Evolutionary conservation across 2,888 invertebrate genomes (phyloP).

Genomic region (Cephus spinipes): DNA sequence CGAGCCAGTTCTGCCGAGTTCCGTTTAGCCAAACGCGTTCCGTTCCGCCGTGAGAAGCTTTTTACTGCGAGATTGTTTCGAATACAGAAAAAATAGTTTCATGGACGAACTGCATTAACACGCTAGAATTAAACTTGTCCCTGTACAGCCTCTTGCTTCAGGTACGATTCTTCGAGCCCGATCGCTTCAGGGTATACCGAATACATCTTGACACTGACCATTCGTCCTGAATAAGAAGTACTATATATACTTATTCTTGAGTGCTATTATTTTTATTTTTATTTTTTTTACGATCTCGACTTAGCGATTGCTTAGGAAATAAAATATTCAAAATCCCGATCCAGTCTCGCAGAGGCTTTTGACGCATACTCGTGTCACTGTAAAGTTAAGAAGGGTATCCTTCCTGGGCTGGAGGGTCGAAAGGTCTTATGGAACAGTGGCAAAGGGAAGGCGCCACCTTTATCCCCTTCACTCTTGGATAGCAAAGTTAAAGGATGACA

Average conservation of each 20-base stretch:
- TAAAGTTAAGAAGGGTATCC: constrained; percentile 1
- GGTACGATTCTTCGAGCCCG: background rate
- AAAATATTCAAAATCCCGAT: background rate
- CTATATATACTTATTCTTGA: background rate
- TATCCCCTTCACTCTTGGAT: background rate
- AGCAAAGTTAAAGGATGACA: constrained; percentile 3
- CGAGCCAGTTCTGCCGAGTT: background rate
- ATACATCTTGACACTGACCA: background rate
- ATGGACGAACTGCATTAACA: background rate
- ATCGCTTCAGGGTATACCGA: background rate
- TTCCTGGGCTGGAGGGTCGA: constrained; percentile 1
- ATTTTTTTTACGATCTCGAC: background rate
- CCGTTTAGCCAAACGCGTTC: background rate
- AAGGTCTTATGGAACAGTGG: background rate
- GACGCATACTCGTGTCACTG: background rate
- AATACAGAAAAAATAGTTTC: background rate
- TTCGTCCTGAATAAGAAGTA: background rate
- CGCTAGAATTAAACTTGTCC: background rate
- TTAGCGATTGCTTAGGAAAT: background rate
- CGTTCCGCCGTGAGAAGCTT: background rate
- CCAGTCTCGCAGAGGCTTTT: background rate
- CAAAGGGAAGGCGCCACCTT: background rate
- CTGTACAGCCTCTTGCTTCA: background rate
- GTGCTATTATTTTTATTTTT: background rate
- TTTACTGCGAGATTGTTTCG: background rate